Conservation (phyloP, 2,113 vertebrate genomes). For the Alouatta palliata region DNA sequence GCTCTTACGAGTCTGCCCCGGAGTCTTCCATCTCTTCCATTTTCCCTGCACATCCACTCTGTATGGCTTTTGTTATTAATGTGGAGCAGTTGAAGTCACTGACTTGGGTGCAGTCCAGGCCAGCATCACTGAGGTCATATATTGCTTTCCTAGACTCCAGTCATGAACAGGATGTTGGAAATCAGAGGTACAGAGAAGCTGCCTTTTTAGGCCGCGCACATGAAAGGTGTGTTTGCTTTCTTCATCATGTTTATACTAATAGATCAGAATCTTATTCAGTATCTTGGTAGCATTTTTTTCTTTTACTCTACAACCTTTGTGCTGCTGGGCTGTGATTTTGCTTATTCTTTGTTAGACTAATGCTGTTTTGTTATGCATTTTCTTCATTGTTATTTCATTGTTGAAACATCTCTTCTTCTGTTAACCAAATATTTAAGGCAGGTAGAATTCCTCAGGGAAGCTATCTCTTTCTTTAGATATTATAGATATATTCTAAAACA, state of each 20-base stretch:
- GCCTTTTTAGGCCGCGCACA: constrained; percentile 53
- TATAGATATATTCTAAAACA: neutral
- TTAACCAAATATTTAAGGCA: constrained; percentile 62
- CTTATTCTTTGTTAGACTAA: constrained; percentile 53
- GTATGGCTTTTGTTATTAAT: constrained; percentile 81
- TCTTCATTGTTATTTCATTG: constrained; percentile 68
- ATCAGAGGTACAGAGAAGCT: constrained; percentile 43
- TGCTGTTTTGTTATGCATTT: constrained; percentile 63
- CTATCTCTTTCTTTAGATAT: accelerated
- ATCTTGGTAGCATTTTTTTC: neutral
- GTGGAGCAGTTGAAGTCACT: constrained; percentile 88
- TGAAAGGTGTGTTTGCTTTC: constrained; percentile 75
- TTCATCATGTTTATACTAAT: neutral
- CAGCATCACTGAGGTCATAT: constrained; percentile 54
- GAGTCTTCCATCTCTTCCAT: constrained; percentile 52
- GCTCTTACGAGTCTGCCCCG: neutral
- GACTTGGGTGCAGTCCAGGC: constrained; percentile 86
- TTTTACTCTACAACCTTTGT: neutral
- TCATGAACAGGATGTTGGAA: constrained; percentile 63
- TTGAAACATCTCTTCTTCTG: constrained; percentile 71
- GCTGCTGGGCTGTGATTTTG: constrained; percentile 49
- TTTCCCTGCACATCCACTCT: constrained; percentile 73
- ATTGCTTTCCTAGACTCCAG: constrained; percentile 72
- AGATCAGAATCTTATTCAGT: neutral
- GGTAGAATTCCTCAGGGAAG: constrained; percentile 35